Percentiles rank a stretch among this genome's conserved stretches.
These are phyloP conservation scores for Brachypteracias leptosomus DNA, from an alignment of 2,113 vertebrate species.

Conservation along the genomic window DNA sequence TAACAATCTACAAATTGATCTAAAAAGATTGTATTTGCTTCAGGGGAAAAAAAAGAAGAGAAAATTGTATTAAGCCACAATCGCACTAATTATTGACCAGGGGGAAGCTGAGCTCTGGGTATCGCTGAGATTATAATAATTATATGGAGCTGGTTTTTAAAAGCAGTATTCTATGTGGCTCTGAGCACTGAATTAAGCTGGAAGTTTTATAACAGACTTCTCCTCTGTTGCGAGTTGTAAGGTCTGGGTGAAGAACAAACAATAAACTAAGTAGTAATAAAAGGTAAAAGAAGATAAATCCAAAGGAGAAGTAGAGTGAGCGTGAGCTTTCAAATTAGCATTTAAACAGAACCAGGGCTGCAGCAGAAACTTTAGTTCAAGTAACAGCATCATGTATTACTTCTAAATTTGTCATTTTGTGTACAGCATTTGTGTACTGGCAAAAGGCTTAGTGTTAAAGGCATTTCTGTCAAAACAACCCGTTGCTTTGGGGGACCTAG, in stretches of 20 bases:
- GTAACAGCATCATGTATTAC: slow-evolving; percentile 23
- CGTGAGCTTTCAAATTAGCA: background rate
- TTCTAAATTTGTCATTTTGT: slow-evolving; percentile 68
- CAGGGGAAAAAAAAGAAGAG: background rate
- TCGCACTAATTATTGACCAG: slow-evolving; percentile 53
- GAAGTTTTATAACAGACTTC: background rate
- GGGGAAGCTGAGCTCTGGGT: slow-evolving; percentile 42
- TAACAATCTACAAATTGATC: slow-evolving; percentile 60
- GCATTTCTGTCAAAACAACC: slow-evolving; percentile 67
- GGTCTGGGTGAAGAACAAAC: background rate
- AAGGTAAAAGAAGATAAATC: background rate
- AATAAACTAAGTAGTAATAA: background rate
- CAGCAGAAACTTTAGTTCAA: slow-evolving; percentile 43
- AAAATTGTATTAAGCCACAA: slow-evolving; percentile 61
- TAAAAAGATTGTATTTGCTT: slow-evolving; percentile 64
- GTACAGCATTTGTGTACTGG: slow-evolving; percentile 67
- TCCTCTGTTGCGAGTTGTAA: background rate
- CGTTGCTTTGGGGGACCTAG: slow-evolving; percentile 63
- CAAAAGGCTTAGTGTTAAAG: slow-evolving; percentile 65
- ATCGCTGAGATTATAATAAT: slow-evolving; percentile 38
- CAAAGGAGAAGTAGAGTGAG: background rate
- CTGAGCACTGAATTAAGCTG: background rate
- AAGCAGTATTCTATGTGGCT: background rate
- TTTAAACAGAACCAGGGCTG: background rate
- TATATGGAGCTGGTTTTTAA: slow-evolving; percentile 20